These are phyloP conservation scores for Drosophila paulistorum DNA, from an alignment of 1,140 invertebrate species.

Conservation along the genomic window DNA sequence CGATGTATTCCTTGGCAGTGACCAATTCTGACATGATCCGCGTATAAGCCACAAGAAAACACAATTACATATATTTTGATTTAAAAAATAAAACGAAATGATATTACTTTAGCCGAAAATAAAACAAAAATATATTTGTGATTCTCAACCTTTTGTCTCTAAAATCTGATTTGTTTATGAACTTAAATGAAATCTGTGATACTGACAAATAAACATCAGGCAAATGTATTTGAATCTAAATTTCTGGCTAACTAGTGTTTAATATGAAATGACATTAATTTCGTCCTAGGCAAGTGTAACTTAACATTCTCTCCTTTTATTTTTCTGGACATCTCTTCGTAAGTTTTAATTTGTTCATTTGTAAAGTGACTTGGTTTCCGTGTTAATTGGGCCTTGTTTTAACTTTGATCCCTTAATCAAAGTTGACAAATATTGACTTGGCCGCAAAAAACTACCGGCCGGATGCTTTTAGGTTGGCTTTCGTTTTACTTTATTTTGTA, in stretches of 20 bases:
- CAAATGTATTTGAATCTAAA: background rate
- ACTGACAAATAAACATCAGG: background rate
- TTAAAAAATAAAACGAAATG: background rate
- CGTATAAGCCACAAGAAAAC: slow-evolving; percentile 17
- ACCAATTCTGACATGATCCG: slow-evolving; percentile 34
- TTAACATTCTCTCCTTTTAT: too few relatives aligned
- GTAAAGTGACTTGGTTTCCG: too few relatives aligned
- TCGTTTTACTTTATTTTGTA: background rate
- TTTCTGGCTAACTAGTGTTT: too few relatives aligned
- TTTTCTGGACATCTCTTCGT: too few relatives aligned
- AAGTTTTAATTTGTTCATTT: too few relatives aligned
- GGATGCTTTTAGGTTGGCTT: background rate
- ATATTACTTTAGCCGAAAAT: slow-evolving; percentile 5
- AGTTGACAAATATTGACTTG: slow-evolving; percentile 13
- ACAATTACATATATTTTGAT: background rate
- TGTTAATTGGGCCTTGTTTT: too few relatives aligned
- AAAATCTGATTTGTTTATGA: slow-evolving; percentile 2
- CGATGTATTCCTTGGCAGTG: slow-evolving; percentile 6
- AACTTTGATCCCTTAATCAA: background rate
- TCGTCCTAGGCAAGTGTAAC: too few relatives aligned
- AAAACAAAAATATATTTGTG: background rate
- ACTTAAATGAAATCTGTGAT: background rate
- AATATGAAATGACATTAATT: too few relatives aligned
- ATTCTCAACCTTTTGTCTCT: slow-evolving; percentile 4
- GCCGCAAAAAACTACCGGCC: background rate